A percentile compares a stretch with the other conserved stretches of the same genome.
These are phyloP conservation scores for Caenorhabditis uteleia DNA, from an alignment of 2,888 invertebrate genomes.

Conservation along the genomic window DNA sequence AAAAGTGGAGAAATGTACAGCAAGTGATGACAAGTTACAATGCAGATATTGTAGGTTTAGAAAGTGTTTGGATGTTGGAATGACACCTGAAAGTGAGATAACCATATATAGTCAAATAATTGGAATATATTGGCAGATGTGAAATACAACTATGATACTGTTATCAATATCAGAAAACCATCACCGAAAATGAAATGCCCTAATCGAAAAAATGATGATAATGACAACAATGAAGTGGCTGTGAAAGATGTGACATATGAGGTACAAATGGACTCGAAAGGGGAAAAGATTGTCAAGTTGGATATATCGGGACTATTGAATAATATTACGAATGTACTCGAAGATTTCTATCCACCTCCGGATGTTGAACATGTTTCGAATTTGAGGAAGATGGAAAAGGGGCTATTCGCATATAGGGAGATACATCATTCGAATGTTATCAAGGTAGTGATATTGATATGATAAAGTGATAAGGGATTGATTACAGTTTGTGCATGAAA, in stretches of 20 bases:
- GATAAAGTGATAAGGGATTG: neutral
- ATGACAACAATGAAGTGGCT: neutral
- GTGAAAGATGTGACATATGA: slow-evolving; percentile 20
- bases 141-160: slow-evolving; percentile 28
- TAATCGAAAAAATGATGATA: neutral
- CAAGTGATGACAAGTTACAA: too few relatives aligned
- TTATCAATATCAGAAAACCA: slow-evolving; percentile 15
- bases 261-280: slow-evolving; percentile 23
- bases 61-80: slow-evolving; percentile 40
- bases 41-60: slow-evolving; percentile 42
- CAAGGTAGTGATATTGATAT: slow-evolving; percentile 3
- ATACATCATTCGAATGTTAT: slow-evolving; percentile 22
- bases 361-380: slow-evolving; percentile 7
- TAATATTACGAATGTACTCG: slow-evolving; percentile 16
- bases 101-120: neutral
- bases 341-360: slow-evolving; percentile 12
- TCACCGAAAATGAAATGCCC: slow-evolving; percentile 5
- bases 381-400: slow-evolving; percentile 22
- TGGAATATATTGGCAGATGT: slow-evolving; percentile 13
- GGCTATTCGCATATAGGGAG: slow-evolving; percentile 18
- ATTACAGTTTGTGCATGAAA: slow-evolving; percentile 24
- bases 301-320: slow-evolving; percentile 31
- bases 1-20: too few relatives aligned
- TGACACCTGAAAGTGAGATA: slow-evolving; percentile 42
- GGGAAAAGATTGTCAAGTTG: slow-evolving; percentile 26